Evolutionary conservation across 2,888 invertebrate species (phyloP).

Genomic region (Cheilosia grossa): DNA sequence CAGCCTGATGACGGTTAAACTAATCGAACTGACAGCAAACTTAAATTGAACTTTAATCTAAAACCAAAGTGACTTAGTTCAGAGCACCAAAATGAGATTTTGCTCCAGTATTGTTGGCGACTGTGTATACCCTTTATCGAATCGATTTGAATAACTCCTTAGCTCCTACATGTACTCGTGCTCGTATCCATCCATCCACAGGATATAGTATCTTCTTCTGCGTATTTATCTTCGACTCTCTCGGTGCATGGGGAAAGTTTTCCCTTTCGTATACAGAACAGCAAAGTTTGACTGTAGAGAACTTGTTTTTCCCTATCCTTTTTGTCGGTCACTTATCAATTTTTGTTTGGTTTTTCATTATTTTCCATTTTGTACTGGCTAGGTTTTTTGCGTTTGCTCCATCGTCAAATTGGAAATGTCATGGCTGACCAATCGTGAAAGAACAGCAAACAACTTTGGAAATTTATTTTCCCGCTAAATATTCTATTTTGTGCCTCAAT

Average conservation of each 20-base stretch:
- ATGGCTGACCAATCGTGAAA: slow-evolving; percentile 53
- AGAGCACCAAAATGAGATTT: slow-evolving; percentile 35
- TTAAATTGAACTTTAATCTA: slow-evolving; percentile 74
- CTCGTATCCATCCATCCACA: neutral
- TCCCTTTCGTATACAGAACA: slow-evolving; percentile 42
- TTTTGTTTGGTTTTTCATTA: neutral
- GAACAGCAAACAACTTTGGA: slow-evolving; percentile 55
- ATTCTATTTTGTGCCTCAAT: slow-evolving; percentile 69
- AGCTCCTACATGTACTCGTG: neutral
- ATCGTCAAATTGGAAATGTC: slow-evolving; percentile 3
- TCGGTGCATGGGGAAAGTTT: neutral
- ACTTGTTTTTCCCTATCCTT: slow-evolving; percentile 21
- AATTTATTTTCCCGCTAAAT: slow-evolving; percentile 61
- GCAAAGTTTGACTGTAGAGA: slow-evolving; percentile 47
- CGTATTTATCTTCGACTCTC: neutral
- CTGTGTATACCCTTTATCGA: slow-evolving; percentile 35
- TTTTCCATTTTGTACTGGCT: neutral
- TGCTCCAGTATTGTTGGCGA: neutral
- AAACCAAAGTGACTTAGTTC: slow-evolving; percentile 67
- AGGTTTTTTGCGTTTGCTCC: neutral
- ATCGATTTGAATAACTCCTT: slow-evolving; percentile 65
- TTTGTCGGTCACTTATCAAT: slow-evolving; percentile 13
- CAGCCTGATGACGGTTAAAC: slow-evolving; percentile 66
- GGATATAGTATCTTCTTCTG: neutral
- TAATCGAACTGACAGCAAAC: slow-evolving; percentile 73